Evolutionary conservation across 2,888 invertebrate genomes (phyloP).

Genomic region (Cataglyphis cursor): DNA sequence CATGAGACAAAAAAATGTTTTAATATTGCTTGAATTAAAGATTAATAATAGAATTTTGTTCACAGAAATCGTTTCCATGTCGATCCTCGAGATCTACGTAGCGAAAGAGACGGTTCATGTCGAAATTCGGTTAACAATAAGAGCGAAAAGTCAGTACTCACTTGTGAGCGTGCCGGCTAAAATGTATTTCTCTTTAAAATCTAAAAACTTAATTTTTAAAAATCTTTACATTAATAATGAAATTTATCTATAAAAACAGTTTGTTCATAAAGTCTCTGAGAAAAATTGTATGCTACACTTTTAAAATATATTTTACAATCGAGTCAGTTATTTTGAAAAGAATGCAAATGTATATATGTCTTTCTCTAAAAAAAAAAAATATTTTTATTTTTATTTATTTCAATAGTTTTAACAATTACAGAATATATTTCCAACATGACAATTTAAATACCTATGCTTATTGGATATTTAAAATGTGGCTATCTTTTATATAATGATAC

Average conservation of each 20-base stretch:
- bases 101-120: conserved; percentile 43
- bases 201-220: neutral
- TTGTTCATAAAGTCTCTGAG: no score
- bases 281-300: neutral
- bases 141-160: conserved; percentile 19
- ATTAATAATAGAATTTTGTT: conserved; percentile 26
- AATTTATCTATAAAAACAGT: neutral
- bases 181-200: conserved; percentile 15
- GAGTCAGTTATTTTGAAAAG: conserved; percentile 4
- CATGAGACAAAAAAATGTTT: neutral
- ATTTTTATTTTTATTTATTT: neutral
- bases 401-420: conserved; percentile 16
- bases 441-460: conserved; percentile 31
- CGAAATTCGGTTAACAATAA: conserved; percentile 12
- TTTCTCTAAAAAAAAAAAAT: neutral
- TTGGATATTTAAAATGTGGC: conserved; percentile 3
- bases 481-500: neutral
- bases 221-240: neutral
- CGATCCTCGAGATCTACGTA: conserved; percentile 14
- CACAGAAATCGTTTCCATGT: conserved; percentile 37
- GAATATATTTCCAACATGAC: conserved; percentile 21
- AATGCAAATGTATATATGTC: neutral
- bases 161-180: conserved; percentile 31
- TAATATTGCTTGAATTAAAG: neutral
- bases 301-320: neutral